phyloP scores from a whole-genome alignment of 2,888 invertebrate species.

The Habrosyne pyritoides region DNA sequence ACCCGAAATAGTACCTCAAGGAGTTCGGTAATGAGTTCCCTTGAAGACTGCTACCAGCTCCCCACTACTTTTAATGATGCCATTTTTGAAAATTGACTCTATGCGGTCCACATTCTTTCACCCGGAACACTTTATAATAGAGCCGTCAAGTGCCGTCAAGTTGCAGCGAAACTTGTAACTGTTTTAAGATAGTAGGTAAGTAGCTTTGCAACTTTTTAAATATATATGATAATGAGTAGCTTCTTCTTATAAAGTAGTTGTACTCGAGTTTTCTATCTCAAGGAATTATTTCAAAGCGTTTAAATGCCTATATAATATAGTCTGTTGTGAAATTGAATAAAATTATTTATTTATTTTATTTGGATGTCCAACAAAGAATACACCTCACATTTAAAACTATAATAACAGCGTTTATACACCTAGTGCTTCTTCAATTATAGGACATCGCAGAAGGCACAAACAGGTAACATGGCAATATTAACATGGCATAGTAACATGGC shows the following conservation, averaged over 20 bases:
- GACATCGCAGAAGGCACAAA: too few relatives aligned
- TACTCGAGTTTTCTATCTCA: background rate
- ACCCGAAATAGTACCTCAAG: slow-evolving; percentile 80
- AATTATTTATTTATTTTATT: too few relatives aligned
- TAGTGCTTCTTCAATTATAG: too few relatives aligned
- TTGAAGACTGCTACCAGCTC: slow-evolving; percentile 64
- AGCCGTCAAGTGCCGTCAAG: background rate
- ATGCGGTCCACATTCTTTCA: slow-evolving; percentile 33
- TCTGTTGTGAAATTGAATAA: background rate
- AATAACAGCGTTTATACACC: too few relatives aligned
- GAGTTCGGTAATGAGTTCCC: slow-evolving; percentile 80
- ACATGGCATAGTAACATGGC: too few relatives aligned
- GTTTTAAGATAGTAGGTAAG: background rate
- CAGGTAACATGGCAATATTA: too few relatives aligned
- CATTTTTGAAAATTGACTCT: slow-evolving; percentile 65
- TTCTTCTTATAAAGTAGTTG: background rate
- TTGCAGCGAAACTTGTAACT: background rate
- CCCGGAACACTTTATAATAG: slow-evolving; percentile 7
- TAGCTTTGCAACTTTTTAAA: slow-evolving; percentile 4
- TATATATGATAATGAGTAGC: slow-evolving; percentile 2
- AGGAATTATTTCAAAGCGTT: background rate
- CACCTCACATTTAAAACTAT: too few relatives aligned
- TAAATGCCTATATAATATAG: background rate
- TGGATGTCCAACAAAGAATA: too few relatives aligned
- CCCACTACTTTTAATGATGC: slow-evolving; percentile 68